These are phyloP conservation scores for Takifugu bimaculatus DNA, from an alignment of 2,113 vertebrate species.

Conservation along the genomic window DNA sequence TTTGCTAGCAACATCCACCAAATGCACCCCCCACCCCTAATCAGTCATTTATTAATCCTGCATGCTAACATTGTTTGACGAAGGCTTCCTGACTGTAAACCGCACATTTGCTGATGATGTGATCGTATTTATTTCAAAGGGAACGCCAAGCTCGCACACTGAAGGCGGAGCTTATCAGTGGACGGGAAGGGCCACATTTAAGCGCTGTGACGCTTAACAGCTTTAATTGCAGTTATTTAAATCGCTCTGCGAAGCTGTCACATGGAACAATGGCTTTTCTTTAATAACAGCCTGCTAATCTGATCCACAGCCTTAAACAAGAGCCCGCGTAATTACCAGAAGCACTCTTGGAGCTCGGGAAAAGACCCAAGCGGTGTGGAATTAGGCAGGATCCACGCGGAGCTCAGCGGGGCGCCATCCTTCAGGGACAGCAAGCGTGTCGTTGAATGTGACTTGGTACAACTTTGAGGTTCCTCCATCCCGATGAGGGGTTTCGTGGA, in stretches of 20 bases:
- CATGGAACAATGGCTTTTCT: constrained; percentile 30
- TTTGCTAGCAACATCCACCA: constrained; percentile 20
- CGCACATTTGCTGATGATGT: no score
- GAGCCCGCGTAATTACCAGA: not conserved
- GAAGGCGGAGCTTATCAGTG: no score
- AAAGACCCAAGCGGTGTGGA: not conserved
- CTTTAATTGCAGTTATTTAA: constrained; percentile 23
- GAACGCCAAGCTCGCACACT: no score
- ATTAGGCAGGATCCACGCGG: no score
- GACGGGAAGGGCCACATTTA: no score
- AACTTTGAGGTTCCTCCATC: not conserved
- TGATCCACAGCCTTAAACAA: constrained; percentile 16
- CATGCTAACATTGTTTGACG: not conserved
- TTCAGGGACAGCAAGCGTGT: not conserved
- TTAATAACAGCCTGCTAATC: constrained; percentile 29
- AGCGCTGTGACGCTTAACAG: no score
- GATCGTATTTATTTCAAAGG: no score
- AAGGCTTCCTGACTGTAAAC: no score
- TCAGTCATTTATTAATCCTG: not conserved
- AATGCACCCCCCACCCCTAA: not conserved
- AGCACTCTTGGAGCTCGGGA: no score
- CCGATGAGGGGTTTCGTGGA: not conserved
- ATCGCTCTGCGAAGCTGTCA: constrained; percentile 25
- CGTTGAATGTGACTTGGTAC: not conserved
- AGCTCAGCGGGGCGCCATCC: not conserved